Conservation (phyloP, 2,797 vertebrate genomes). For the Oreortyx pictus region DNA sequence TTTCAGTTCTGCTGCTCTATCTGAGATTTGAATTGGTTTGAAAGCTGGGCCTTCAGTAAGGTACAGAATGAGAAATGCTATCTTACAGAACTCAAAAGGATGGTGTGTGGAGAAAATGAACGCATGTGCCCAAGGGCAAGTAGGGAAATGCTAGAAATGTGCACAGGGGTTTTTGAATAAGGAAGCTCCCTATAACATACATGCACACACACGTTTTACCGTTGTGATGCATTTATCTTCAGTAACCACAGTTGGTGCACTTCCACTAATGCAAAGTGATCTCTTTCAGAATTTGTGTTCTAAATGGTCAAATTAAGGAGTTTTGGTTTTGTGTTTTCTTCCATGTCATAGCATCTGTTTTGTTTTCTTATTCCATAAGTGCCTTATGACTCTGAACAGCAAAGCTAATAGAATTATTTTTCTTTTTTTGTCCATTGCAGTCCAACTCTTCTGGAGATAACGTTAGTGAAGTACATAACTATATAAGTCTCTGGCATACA, state of each 20-base stretch:
- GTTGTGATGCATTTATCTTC: background rate
- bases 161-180: background rate
- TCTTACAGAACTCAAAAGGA: background rate
- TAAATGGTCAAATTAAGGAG: background rate
- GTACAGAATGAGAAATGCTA: background rate
- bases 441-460: background rate
- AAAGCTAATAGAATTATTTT: background rate
- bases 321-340: slow-evolving; percentile 1
- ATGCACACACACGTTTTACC: background rate
- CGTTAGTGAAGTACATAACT: background rate
- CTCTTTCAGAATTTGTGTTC: slow-evolving; percentile 4
- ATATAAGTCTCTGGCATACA: slow-evolving; percentile 16
- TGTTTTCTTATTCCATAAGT: slow-evolving; percentile 23
- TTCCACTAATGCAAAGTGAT: background rate
- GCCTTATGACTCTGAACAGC: slow-evolving; percentile 1
- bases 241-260: background rate
- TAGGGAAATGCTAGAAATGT: background rate
- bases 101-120: background rate
- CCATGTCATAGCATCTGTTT: slow-evolving; percentile 23
- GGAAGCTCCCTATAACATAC: background rate
- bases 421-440: background rate
- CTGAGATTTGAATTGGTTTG: background rate
- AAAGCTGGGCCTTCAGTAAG: background rate
- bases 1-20: background rate
- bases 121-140: background rate